Conservation (phyloP, 2,113 vertebrate species). For the Pungitius pungitius region DNA sequence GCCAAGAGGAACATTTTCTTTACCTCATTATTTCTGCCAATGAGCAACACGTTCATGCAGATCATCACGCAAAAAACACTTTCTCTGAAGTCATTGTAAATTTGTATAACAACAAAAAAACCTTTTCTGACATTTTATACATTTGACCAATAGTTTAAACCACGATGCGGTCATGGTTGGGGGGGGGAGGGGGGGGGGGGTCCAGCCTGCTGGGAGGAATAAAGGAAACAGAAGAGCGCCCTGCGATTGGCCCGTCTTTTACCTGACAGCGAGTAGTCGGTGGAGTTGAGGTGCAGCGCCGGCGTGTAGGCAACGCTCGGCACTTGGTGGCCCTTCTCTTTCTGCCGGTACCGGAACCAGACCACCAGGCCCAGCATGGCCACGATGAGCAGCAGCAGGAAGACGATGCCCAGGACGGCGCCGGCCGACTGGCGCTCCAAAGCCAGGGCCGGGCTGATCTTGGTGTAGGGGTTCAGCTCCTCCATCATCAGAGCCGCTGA, state of each 20-base stretch:
- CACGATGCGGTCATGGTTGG: not conserved
- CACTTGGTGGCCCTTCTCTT: constrained; percentile 89
- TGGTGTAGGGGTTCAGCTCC: constrained; percentile 95
- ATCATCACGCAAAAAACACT: not conserved
- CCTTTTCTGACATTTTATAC: not conserved
- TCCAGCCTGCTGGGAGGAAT: not conserved
- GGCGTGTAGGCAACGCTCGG: constrained; percentile 92
- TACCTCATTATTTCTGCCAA: not conserved
- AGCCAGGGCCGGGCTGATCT: constrained; percentile 92
- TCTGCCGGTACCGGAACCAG: constrained; percentile 89
- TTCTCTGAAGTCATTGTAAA: not conserved
- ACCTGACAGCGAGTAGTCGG: constrained; percentile 94
- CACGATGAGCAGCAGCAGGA: constrained; percentile 89
- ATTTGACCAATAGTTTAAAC: not conserved
- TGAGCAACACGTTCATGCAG: not conserved
- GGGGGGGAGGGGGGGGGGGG: too few relatives aligned
- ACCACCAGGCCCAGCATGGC: constrained; percentile 87
- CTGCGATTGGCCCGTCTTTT: constrained; percentile 28
- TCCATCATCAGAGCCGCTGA: constrained; percentile 95
- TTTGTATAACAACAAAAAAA: not conserved
- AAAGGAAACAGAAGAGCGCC: not conserved
- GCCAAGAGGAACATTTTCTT: not conserved
- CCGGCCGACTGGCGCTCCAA: constrained; percentile 90
- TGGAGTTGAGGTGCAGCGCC: constrained; percentile 89
- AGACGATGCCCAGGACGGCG: constrained; percentile 88